Base-by-base conservation (phyloP, 2,888 invertebrate species). In the Xestia c-nigrum region DNA sequence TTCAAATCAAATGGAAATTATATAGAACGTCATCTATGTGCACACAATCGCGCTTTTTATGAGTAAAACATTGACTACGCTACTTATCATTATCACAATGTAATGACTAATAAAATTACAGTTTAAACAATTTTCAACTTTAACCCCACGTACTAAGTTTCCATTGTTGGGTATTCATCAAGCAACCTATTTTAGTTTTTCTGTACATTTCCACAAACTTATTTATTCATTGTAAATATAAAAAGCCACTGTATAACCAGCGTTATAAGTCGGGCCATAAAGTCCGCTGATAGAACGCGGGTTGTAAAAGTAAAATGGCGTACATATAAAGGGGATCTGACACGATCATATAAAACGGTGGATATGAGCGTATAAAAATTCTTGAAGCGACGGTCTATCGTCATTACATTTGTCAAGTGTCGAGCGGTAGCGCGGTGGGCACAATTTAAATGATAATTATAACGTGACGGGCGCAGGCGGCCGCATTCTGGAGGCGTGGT, bases 341-440 rank as follows among this genome's bases (percentile, higher is more conserved):
- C 95, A 94, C 88, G 94, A 89, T 94, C 94, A 91, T 95, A 95
- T 95, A 95, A 95, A 95, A 95, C 93, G 93, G 92, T 96, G 93
- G 95, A 95, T 96, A 96, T 96, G 96, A 95, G 96, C 90, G 92
- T 95, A 96, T 96, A 96, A 96, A 96, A 96, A 96, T 96, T 96
- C 95, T 95, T 94, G 91, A 93, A 94, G 93, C 93, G 95, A 92
- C 93, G 92, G 93, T 92, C 93, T 94, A 94, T 94, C 93, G 94
- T 94, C 95, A 95, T 96, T 94, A 96, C 96, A 96, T 96, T 96
- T 95, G 96, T 96, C 96, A 96, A 95, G 94, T 95, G 96, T 96
- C 96, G 95, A 92, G 88, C 92, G 90, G 95, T 93, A 93, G 94
- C 95, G 94, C 92, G 92, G 93, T 93, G 94, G 92, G 93, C 92